Conservation (phyloP, 2,113 vertebrate genomes). For the Hucho hucho region DNA sequence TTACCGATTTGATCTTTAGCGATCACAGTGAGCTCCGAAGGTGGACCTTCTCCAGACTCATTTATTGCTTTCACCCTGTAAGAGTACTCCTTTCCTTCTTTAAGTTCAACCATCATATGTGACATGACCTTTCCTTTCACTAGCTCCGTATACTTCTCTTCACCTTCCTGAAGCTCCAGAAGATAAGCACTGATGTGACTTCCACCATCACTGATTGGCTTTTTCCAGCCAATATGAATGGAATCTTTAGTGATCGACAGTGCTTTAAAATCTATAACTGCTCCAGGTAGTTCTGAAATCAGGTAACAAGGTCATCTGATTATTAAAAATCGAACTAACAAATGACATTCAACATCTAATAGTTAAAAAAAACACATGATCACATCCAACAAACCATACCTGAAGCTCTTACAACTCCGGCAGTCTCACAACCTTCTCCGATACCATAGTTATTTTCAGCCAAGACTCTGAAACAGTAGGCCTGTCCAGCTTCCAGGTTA, state of each 20-base stretch:
- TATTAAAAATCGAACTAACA: not conserved
- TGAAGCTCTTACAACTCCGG: constrained; percentile 90
- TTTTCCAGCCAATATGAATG: constrained; percentile 90
- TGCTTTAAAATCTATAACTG: constrained; percentile 88
- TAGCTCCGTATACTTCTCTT: constrained; percentile 90
- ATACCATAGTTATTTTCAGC: constrained; percentile 97
- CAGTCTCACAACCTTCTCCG: constrained; percentile 93
- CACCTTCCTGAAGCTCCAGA: constrained; percentile 82
- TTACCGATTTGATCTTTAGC: constrained; percentile 95
- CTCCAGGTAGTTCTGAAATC: constrained; percentile 90
- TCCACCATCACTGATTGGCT: constrained; percentile 90
- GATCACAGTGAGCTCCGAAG: constrained; percentile 80
- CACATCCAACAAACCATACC: constrained; percentile 71
- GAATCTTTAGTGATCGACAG: constrained; percentile 84
- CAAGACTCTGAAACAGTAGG: constrained; percentile 95
- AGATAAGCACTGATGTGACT: constrained; percentile 86
- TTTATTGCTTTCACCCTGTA: constrained; percentile 93
- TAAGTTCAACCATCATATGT: constrained; percentile 79
- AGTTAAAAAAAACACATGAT: not conserved
- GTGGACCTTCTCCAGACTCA: constrained; percentile 88
- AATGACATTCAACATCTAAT: not conserved
- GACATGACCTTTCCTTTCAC: constrained; percentile 81
- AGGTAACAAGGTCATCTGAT: not conserved
- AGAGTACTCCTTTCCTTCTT: constrained; percentile 88
- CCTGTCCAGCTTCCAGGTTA: constrained; percentile 91